Base-by-base conservation (phyloP, 1,140 invertebrate genomes). In the Leptopilina clavipes region DNA sequence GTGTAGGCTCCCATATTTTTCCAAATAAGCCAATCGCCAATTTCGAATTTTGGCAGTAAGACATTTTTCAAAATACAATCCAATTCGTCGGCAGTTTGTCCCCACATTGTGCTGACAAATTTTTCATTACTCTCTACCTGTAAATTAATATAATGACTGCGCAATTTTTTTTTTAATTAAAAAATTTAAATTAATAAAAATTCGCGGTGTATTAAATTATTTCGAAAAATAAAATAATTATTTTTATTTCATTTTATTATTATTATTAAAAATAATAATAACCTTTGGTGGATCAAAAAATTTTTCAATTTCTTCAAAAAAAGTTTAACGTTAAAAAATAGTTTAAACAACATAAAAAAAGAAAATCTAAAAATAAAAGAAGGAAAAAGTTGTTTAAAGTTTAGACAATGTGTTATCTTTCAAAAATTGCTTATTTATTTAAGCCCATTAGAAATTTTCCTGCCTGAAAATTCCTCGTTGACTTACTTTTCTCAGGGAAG, bases 81-180 rank as follows among this genome's bases (percentile, higher is more conserved):
- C 19, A 92, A 79, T 18, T 92, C 89, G 82, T 94, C 93, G 83
- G 93, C 93, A 10, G 93, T 94, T 65, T 93, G 93, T 31, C 93
- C 93, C 93, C 93, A 94, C 52, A 94, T 85, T 71, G 85, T 87
- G 74, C 82, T 85, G n/a, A 48, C 7, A 70, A 75, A 81, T 73
- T 84, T 84, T 25, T 84, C 72, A 7, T 74, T 74, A 54, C 54
- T 73, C 3, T 12, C 10, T 45, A 54, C 14, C 73, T 77, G 18
- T 3, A 56, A 73, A 59, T 14, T 45, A 11, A 14, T 45, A 44
- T 9, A n/a, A n/a, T n/a, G n/a, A n/a, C n/a, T n/a, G n/a, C n/a
- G n/a, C n/a, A n/a, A n/a, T n/a, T n/a, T n/a, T n/a, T n/a, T n/a
- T n/a, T n/a, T n/a, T n/a, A n/a, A n/a, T n/a, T n/a, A n/a, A n/a